These are phyloP conservation scores for Marasmarcha lunaedactyla DNA, from an alignment of 2,888 invertebrate species.

Conservation along the genomic window DNA sequence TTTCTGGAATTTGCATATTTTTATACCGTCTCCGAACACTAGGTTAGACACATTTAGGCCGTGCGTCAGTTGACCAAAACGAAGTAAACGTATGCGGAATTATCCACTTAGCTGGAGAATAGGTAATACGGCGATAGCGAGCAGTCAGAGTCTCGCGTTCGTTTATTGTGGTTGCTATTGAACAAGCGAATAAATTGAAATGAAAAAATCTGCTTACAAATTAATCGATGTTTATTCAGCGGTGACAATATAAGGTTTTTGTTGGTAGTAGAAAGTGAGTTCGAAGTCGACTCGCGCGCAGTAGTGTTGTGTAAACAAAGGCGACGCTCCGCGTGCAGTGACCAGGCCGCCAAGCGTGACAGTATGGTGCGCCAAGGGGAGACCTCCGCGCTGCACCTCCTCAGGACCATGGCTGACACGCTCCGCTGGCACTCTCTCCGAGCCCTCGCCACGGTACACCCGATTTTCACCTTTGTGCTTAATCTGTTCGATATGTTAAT, in stretches of 20 bases:
- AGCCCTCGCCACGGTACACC: constrained; percentile 45
- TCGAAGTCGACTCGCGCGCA: constrained; percentile 18
- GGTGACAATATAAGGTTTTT: neutral
- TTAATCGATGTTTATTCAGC: constrained; percentile 12
- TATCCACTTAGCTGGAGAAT: constrained; percentile 48
- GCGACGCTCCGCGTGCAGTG: constrained; percentile 40
- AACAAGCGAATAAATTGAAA: constrained; percentile 18
- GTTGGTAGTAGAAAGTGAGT: neutral
- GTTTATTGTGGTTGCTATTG: constrained; percentile 60
- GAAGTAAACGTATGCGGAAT: constrained; percentile 46
- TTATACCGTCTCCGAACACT: constrained; percentile 21
- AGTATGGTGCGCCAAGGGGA: constrained; percentile 63
- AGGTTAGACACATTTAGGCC: constrained; percentile 38
- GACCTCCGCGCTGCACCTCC: constrained; percentile 48
- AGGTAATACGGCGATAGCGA: constrained; percentile 57
- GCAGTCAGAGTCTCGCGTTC: constrained; percentile 61
- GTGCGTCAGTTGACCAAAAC: constrained; percentile 53
- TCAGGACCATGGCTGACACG: constrained; percentile 57
- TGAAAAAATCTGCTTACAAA: constrained; percentile 23
- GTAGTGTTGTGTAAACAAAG: constrained; percentile 22
- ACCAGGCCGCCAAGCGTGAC: constrained; percentile 61
- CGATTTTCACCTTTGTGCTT: constrained; percentile 19
- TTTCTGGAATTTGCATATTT: constrained; percentile 10
- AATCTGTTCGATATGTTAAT: too few species aligned
- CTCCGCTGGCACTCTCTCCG: constrained; percentile 54